Base-by-base conservation (phyloP, 2,113 vertebrate species). In the Pteruthius melanotis region DNA sequence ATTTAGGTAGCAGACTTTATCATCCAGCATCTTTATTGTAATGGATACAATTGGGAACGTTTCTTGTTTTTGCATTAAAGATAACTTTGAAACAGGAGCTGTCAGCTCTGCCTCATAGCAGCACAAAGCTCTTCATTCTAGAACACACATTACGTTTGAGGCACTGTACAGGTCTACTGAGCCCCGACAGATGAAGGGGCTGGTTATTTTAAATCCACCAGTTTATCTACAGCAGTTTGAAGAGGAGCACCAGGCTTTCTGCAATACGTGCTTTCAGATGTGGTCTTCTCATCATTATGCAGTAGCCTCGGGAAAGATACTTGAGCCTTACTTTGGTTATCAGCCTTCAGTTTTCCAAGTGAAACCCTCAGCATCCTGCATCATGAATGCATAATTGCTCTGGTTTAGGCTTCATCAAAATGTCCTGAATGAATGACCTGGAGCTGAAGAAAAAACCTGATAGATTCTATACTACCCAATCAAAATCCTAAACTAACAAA, bases 11-110 rank as follows among this genome's bases (percentile, higher is more conserved):
- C 40, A 87, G 72, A 78, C 63, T 74, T 80, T 64, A 54, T 94
- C 94, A 87, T 85, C 77, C 79, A 68, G 64, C 87, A 65, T 37
- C 79, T 91, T 92, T 44, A 75, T 89, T 96, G 94, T 88, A 95
- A 66, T 52, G 50, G 68, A 88, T 94, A 96, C 92, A 83, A 83
- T 87, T 77, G 95, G 74, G 91, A 97, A 70, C 1, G 3, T 89
- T 92, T 86, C 96, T 95, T 93, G 93, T 9, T 77, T 95, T 92
- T 93, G 87, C 82, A 69, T 93, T 93, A 88, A 89, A 91, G 82
- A 88, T 68, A 94, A 68, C 94, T 97, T 96, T 91, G 95, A 98
- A 97, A 97, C 64, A 66, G 74, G 90, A 95, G 95, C 89, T 84
- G 74, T 42, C 66, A 52, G 71, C 69, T 54, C 89, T 89, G 85